Conservation (phyloP, 2,888 invertebrate genomes). For the Stenurella melanura region DNA sequence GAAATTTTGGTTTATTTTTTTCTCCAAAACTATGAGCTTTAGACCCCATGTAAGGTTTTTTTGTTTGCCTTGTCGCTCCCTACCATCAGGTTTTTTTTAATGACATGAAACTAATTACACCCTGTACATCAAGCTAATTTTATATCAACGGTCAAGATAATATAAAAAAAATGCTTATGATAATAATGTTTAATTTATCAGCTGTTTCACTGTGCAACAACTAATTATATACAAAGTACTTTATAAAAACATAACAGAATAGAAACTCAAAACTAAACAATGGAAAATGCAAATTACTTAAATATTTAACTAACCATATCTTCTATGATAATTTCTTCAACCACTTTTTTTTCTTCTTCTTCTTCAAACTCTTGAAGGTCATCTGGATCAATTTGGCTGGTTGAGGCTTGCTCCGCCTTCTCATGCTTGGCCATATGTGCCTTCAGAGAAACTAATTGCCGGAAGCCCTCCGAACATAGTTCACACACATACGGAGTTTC, state of each 20-base stretch:
- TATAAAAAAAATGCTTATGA: not conserved
- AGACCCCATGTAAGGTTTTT: too few species aligned
- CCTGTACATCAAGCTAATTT: too few species aligned
- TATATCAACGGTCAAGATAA: too few species aligned
- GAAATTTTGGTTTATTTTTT: too few species aligned
- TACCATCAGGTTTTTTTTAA: too few species aligned
- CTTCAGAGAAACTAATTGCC: constrained; percentile 37
- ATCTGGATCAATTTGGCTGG: not conserved
- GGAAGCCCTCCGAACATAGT: constrained; percentile 31
- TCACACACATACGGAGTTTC: constrained; percentile 40
- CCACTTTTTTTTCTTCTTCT: not conserved
- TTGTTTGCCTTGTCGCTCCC: too few species aligned
- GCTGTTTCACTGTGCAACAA: too few species aligned
- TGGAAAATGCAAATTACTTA: not conserved
- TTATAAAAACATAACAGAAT: not conserved
- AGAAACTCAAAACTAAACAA: not conserved
- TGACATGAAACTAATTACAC: too few species aligned
- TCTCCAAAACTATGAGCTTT: too few species aligned
- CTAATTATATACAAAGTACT: too few species aligned
- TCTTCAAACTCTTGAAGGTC: not conserved
- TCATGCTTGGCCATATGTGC: constrained; percentile 36
- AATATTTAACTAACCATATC: not conserved
- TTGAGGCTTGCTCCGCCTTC: not conserved
- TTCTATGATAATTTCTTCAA: not conserved
- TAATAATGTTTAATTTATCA: too few species aligned